Conservation (phyloP, 2,113 vertebrate genomes). For the Murina feae region DNA sequence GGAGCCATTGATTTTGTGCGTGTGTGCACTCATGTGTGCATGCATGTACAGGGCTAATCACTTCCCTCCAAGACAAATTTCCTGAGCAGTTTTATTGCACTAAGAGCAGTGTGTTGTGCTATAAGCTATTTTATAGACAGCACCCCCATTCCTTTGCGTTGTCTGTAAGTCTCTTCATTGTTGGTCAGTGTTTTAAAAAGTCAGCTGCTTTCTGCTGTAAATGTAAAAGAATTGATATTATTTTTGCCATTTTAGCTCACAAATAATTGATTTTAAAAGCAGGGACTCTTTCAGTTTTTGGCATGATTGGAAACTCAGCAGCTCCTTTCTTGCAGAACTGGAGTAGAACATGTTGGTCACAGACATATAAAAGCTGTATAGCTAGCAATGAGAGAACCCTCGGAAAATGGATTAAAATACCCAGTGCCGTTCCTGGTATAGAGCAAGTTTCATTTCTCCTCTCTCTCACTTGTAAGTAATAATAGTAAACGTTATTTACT, state of each 20-base stretch:
- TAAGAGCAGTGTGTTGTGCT: neutral
- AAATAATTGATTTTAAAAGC: neutral
- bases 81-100: neutral
- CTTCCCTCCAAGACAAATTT: neutral
- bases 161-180: neutral
- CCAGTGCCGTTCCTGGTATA: neutral
- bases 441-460: neutral
- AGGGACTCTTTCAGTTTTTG: neutral
- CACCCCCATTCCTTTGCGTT: neutral
- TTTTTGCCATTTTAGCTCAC: too few species aligned
- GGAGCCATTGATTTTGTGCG: neutral
- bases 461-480: neutral
- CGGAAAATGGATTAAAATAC: neutral
- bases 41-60: neutral
- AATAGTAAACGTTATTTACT: neutral
- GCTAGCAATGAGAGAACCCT: neutral
- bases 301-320: neutral
- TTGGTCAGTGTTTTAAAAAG: neutral
- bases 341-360: neutral
- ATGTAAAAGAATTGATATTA: neutral
- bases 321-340: neutral
- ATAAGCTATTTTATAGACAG: neutral
- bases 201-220: neutral
- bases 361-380: neutral
- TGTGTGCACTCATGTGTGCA: neutral